Conservation (phyloP, 1,140 invertebrate genomes). For the Drosophila sturtevanti region DNA sequence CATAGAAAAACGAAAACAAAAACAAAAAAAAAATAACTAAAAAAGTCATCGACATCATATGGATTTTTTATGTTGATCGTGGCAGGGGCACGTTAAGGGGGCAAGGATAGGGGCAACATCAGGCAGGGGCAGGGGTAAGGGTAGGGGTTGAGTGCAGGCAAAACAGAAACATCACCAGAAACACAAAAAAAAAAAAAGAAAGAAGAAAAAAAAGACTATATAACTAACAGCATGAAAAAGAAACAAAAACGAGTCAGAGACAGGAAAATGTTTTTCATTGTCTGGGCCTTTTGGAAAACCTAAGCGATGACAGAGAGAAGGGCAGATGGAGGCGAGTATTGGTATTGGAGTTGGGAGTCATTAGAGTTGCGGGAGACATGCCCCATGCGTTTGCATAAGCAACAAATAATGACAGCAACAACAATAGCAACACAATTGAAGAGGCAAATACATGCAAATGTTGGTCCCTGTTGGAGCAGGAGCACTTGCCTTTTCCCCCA, state of each 20-base stretch:
- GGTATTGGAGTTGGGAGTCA: conserved; percentile 51
- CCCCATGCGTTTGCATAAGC: conserved; percentile 76
- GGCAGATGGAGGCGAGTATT: conserved; percentile 30
- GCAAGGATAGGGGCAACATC: not conserved
- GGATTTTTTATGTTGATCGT: conserved; percentile 65
- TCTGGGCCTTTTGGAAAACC: conserved; percentile 67
- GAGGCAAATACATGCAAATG: conserved; percentile 55
- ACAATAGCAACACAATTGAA: conserved; percentile 27
- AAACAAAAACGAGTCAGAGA: conserved; percentile 35
- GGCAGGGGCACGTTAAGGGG: conserved; percentile 18
- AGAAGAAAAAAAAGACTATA: not conserved
- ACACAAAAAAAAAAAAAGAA: conserved; percentile 18
- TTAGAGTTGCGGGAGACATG: conserved; percentile 78
- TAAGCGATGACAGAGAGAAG: conserved; percentile 21
- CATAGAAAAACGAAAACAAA: conserved; percentile 50
- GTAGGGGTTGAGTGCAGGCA: conserved; percentile 19
- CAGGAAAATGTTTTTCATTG: conserved; percentile 80
- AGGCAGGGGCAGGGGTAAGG: conserved; percentile 22
- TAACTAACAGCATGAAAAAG: conserved; percentile 11
- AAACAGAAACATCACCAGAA: not conserved
- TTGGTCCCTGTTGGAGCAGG: conserved; percentile 27
- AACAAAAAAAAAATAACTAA: too few relatives aligned
- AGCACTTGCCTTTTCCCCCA: not conserved
- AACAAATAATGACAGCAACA: conserved; percentile 54
- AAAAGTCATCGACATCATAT: conserved; percentile 76